Evolutionary conservation across 2,797 vertebrate genomes (phyloP), one percentile per base, ranked within the genome.

Genomic region (Antrozous pallidus): DNA sequence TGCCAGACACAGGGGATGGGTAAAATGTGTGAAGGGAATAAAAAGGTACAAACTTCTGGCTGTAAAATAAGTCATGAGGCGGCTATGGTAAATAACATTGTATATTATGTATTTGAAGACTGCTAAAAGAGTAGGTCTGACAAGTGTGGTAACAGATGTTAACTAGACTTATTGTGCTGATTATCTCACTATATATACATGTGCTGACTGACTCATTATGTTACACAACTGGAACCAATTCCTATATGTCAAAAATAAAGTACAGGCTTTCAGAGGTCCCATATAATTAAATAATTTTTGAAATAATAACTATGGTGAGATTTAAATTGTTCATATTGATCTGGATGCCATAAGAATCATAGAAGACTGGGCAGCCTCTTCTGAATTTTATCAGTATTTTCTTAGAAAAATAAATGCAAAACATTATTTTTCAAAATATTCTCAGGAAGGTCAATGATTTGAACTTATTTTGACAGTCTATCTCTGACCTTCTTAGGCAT

Each of bases 401-500:
- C 14, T 87, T 87, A 47, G 13, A 75, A 92, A 94, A 90, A 58
- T 78, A 94, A 94, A 70, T 42, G 8, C 22, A 96, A 17, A 56
- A 83, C 42, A 90, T 79, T 82, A 14, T 1, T 75, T 95, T 94
- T 63, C 4, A 51, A 83, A 82, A 54, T 85, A 95, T 95, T 96
- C 74, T 63, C 84, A 96, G 88, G 61, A 92, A 73, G 88, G 73
- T 95, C 92, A 75, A 58, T 94, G 56, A 94, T 93, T 92, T 92
- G 65, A 96, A 75, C 47, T 47, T 98, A 80, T 69, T 96, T 93
- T 98, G 96, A 94, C 90, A 95, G 96, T 97, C 93, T 97, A 84
- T 95, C 95, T 98, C 98, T 98, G 98, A 98, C 96, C 97, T 98
- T 96, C 92, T 93, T 97, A 97, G 96, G 97, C 0, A 28, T 96